Conservation (phyloP, 2,888 invertebrate genomes). For the Xanthia icteritia region DNA sequence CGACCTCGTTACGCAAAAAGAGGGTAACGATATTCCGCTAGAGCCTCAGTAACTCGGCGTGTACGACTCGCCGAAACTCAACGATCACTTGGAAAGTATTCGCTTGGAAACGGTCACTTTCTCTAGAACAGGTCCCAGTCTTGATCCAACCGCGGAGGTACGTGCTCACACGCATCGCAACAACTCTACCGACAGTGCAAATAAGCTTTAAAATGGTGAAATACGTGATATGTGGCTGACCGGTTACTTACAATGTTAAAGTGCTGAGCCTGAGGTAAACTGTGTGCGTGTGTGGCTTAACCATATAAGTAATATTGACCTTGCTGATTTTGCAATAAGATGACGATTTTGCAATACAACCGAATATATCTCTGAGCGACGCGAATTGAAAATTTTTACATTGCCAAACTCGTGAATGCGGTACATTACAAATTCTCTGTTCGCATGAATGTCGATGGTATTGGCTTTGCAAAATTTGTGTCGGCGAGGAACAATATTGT, state of each 20-base stretch:
- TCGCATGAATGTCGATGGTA: conserved; percentile 32
- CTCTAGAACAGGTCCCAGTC: conserved; percentile 85
- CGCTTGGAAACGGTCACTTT: conserved; percentile 84
- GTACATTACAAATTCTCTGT: conserved; percentile 25
- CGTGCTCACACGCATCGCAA: conserved; percentile 67
- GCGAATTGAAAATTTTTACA: conserved; percentile 45
- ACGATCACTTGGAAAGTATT: conserved; percentile 87
- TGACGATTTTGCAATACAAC: conserved; percentile 59
- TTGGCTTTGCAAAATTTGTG: conserved; percentile 26
- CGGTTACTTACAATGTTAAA: conserved; percentile 62
- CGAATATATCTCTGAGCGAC: conserved; percentile 47
- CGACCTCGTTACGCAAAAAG: conserved; percentile 84
- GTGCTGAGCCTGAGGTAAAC: conserved; percentile 68
- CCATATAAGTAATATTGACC: conserved; percentile 67
- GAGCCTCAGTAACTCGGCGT: conserved; percentile 58
- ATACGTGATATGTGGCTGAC: conserved; percentile 69
- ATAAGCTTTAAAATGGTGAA: conserved; percentile 65
- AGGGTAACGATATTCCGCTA: conserved; percentile 83
- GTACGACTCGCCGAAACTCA: conserved; percentile 75
- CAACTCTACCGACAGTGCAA: conserved; percentile 52
- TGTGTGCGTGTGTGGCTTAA: conserved; percentile 64
- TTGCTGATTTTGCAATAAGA: conserved; percentile 67
- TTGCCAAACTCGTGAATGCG: conserved; percentile 42
- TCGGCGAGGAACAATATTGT: conserved; percentile 10
- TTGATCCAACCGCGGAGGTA: conserved; percentile 70